phyloP scores from a whole-genome alignment of 2,888 invertebrate species.

The Agriopis marginaria region DNA sequence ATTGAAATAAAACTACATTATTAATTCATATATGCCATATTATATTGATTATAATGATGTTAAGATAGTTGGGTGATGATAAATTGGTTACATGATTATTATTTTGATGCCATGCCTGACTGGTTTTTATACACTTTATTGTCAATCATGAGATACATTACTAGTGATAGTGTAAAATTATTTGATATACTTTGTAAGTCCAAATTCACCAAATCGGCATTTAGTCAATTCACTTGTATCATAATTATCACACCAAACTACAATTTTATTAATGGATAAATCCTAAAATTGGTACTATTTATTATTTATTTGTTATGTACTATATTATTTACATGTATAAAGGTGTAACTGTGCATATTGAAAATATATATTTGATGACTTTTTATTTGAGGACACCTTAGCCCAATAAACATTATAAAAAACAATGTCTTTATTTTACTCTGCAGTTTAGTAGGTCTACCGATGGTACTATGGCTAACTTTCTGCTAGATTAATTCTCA shows the following conservation, averaged over 20 bases:
- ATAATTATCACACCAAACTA: constrained; percentile 81
- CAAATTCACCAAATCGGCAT: constrained; percentile 71
- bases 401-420: constrained; percentile 76
- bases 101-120: constrained; percentile 70
- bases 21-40: constrained; percentile 85
- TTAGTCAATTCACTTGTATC: constrained; percentile 81
- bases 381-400: constrained; percentile 83
- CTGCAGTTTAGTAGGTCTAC: background rate
- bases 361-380: constrained; percentile 84
- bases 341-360: constrained; percentile 86
- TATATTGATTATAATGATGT: constrained; percentile 79
- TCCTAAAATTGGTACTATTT: constrained; percentile 83
- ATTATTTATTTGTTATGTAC: constrained; percentile 86
- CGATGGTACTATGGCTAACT: background rate
- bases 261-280: constrained; percentile 80
- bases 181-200: constrained; percentile 62
- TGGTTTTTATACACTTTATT: constrained; percentile 63
- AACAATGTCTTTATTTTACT: constrained; percentile 34
- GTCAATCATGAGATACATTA: constrained; percentile 64
- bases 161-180: constrained; percentile 69
- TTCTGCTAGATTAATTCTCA: background rate
- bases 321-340: constrained; percentile 86
- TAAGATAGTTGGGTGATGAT: constrained; percentile 81
- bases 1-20: constrained; percentile 77
- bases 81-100: constrained; percentile 71